Evolutionary conservation across 1,140 invertebrate species (phyloP).

Genomic region (Bilobella aurantiaca): DNA sequence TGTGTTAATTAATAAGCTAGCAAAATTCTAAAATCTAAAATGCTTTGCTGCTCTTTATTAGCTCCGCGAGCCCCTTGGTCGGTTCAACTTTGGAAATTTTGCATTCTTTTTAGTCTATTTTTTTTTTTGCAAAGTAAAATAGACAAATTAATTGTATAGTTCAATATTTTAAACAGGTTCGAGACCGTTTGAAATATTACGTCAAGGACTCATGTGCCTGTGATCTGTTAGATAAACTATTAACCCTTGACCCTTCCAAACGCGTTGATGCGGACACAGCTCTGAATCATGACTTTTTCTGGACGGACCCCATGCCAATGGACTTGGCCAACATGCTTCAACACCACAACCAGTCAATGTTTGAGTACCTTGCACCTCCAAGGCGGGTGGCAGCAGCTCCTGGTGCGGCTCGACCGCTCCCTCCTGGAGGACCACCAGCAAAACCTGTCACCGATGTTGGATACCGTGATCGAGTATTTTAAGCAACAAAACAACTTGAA

Average conservation of each 20-base stretch:
- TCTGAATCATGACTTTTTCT: conserved; percentile 96
- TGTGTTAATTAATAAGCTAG: no score
- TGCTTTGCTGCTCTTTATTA: no score
- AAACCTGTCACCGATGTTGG: background rate
- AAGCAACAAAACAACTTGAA: no score
- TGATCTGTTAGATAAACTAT: conserved; percentile 83
- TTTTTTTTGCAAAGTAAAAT: no score
- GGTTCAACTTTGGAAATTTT: background rate
- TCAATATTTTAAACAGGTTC: conserved; percentile 51
- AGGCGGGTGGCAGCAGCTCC: conserved; percentile 44
- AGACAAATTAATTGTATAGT: no score
- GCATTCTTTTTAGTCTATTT: conserved; percentile 14
- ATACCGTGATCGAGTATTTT: conserved; percentile 13
- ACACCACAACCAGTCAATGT: conserved; percentile 89
- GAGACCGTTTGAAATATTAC: conserved; percentile 80
- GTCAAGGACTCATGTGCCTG: conserved; percentile 85
- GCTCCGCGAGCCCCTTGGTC: no score
- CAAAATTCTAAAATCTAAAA: no score
- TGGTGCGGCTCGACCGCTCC: conserved; percentile 1
- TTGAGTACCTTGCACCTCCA: conserved; percentile 84
- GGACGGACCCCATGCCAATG: conserved; percentile 89
- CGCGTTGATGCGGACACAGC: conserved; percentile 84
- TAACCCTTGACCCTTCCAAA: conserved; percentile 84
- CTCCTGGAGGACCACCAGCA: background rate
- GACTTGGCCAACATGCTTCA: conserved; percentile 86